These are phyloP conservation scores for Coregonus clupeaformis DNA, from an alignment of 2,113 vertebrate genomes.

Conservation along the genomic window DNA sequence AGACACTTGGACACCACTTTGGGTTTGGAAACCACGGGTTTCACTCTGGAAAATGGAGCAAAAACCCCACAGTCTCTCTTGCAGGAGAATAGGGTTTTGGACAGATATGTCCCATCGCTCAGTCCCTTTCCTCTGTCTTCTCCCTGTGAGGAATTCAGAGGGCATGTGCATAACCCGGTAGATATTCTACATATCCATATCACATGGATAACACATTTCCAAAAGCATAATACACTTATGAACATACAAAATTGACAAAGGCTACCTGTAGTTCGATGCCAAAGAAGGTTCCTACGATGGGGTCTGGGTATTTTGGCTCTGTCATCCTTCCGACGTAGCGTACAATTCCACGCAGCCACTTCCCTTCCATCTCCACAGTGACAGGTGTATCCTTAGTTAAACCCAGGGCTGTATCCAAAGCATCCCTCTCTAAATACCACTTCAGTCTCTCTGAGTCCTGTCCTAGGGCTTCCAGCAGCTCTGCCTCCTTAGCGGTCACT, in stretches of 20 bases:
- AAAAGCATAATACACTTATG: neutral
- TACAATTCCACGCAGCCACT: slow-evolving; percentile 65
- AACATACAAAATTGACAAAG: neutral
- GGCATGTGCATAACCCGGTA: neutral
- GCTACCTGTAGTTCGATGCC: slow-evolving; percentile 83
- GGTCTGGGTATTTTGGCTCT: accelerated
- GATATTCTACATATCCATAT: neutral
- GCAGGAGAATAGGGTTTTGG: slow-evolving; percentile 62
- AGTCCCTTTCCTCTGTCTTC: slow-evolving; percentile 69
- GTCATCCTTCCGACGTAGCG: slow-evolving; percentile 68
- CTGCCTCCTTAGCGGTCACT: slow-evolving; percentile 37
- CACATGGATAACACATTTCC: neutral
- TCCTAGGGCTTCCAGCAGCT: slow-evolving; percentile 67
- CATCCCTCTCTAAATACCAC: slow-evolving; percentile 51
- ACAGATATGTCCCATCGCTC: slow-evolving; percentile 31
- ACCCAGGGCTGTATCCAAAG: slow-evolving; percentile 50
- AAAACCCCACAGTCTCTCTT: slow-evolving; percentile 71
- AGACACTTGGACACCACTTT: neutral
- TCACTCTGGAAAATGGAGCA: slow-evolving; percentile 71
- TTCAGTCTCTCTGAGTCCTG: slow-evolving; percentile 57
- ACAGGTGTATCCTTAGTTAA: slow-evolving; percentile 49
- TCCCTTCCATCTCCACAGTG: slow-evolving; percentile 51
- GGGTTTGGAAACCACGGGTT: slow-evolving; percentile 3
- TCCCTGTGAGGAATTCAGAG: slow-evolving; percentile 56
- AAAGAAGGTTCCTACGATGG: slow-evolving; percentile 61